Conservation (phyloP, 2,113 vertebrate species). For the Cottus gobio region DNA sequence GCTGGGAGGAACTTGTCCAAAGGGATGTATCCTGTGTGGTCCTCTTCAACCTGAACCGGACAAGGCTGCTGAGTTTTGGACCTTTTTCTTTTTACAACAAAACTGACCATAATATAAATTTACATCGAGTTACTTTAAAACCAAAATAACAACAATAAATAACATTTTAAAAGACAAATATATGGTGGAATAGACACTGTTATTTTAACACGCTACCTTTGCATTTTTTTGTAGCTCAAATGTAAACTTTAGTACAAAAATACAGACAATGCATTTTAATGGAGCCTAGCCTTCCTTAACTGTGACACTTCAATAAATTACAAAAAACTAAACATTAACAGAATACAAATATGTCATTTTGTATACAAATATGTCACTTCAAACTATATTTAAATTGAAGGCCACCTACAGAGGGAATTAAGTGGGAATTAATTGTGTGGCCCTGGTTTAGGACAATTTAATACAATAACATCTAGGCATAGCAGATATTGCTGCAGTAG, state of each 20-base stretch:
- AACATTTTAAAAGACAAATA: neutral
- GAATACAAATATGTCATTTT: too few species aligned
- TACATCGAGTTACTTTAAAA: neutral
- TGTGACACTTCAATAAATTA: too few species aligned
- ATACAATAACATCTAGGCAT: neutral
- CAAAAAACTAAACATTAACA: too few species aligned
- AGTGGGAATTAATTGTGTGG: too few species aligned
- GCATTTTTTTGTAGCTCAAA: too few species aligned
- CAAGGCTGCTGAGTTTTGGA: neutral
- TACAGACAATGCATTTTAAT: too few species aligned
- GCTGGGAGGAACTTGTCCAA: slow-evolving; percentile 91
- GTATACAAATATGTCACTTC: too few species aligned
- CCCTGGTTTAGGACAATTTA: neutral
- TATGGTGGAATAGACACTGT: neutral
- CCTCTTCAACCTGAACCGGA: slow-evolving; percentile 86
- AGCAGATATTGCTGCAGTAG: neutral
- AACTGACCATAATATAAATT: neutral
- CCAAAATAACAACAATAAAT: neutral
- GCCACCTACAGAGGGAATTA: too few species aligned
- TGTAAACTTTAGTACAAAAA: too few species aligned
- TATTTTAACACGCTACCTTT: neutral
- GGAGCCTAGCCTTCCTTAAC: too few species aligned
- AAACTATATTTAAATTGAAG: too few species aligned
- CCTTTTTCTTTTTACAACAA: neutral
- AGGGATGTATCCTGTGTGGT: slow-evolving; percentile 86